Evolutionary conservation across 1,140 invertebrate genomes (phyloP).

Genomic region (Popillia japonica): DNA sequence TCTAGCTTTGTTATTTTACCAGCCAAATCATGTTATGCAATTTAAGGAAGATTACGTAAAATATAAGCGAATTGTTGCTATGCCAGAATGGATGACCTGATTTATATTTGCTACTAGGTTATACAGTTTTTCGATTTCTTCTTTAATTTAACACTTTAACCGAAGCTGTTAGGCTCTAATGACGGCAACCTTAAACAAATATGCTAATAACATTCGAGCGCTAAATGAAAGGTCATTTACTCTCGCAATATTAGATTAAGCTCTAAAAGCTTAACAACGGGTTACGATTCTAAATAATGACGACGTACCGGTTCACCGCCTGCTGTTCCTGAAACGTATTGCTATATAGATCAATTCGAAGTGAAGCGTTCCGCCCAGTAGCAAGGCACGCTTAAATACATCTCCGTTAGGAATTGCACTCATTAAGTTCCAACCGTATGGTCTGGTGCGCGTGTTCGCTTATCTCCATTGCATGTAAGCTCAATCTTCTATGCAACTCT

Average conservation of each 20-base stretch:
- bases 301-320: neutral
- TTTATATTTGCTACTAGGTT: too few species aligned
- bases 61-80: too few species aligned
- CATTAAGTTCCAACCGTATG: constrained; percentile 5
- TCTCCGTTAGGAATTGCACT: constrained; percentile 1
- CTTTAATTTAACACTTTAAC: too few species aligned
- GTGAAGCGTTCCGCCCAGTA: neutral
- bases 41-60: neutral
- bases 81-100: too few species aligned
- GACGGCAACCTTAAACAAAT: too few species aligned
- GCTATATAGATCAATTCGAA: neutral
- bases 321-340: neutral
- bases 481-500: neutral
- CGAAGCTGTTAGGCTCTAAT: too few species aligned
- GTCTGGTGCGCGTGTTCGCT: neutral
- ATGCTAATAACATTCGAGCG: neutral
- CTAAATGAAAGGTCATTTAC: neutral
- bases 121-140: too few species aligned
- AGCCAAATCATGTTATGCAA: neutral
- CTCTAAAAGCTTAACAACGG: neutral
- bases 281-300: neutral
- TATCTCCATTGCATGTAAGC: neutral
- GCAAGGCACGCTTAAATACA: neutral
- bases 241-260: neutral
- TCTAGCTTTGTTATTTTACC: neutral